Conservation (phyloP, 1,140 invertebrate genomes). For the Drosophila baimaii region DNA sequence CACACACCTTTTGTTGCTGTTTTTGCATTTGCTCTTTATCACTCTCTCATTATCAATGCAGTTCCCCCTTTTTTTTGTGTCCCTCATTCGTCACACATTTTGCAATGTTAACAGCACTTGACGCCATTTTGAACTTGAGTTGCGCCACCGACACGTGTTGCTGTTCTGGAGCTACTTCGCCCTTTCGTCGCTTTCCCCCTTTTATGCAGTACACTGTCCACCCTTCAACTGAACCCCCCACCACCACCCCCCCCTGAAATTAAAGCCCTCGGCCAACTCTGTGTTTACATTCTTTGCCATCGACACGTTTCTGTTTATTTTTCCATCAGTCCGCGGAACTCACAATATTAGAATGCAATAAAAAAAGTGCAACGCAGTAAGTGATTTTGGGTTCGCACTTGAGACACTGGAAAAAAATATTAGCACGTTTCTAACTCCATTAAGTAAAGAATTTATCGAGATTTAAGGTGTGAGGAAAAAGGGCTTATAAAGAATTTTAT, state of each 20-base stretch:
- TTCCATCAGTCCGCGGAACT: slow-evolving; percentile 6
- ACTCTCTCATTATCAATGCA: slow-evolving; percentile 34
- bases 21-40: slow-evolving; percentile 12
- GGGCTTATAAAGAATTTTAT: background rate
- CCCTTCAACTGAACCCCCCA: background rate
- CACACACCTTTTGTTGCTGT: background rate
- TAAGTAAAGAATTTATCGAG: background rate
- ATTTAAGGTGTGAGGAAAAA: background rate
- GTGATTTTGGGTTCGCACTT: slow-evolving; percentile 11
- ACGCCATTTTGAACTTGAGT: slow-evolving; percentile 57
- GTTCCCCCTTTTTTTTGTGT: slow-evolving; percentile 8
- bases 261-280: background rate
- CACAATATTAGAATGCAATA: slow-evolving; percentile 28
- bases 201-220: background rate
- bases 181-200: background rate
- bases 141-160: slow-evolving; percentile 51
- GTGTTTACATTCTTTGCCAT: slow-evolving; percentile 44
- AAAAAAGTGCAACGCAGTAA: slow-evolving; percentile 49
- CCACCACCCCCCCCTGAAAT: background rate
- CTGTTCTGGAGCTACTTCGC: slow-evolving; percentile 1
- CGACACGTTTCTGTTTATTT: slow-evolving; percentile 44
- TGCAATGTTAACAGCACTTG: slow-evolving; percentile 42
- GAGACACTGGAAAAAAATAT: background rate
- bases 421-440: background rate
- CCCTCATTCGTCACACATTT: slow-evolving; percentile 41